Conservation (phyloP, 2,888 invertebrate species). For the Morinoia aosen region DNA sequence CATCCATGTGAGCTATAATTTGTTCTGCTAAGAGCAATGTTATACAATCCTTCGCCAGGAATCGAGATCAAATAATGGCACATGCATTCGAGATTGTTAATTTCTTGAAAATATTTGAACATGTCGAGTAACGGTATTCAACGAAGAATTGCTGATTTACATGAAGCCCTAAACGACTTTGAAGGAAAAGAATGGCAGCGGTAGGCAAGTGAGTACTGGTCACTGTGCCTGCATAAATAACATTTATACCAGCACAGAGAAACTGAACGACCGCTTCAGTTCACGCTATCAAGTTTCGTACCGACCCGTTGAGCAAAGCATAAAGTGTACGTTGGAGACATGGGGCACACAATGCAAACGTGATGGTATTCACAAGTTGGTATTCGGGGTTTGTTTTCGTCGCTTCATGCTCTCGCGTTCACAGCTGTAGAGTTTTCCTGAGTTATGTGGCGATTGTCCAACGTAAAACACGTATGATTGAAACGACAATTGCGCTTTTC, state of each 20-base stretch:
- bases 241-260: not conserved
- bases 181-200: not conserved
- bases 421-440: not conserved
- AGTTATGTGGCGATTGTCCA: not conserved
- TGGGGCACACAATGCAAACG: not conserved
- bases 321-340: not conserved
- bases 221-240: not conserved
- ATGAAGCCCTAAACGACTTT: not conserved
- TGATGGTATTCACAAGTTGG: not conserved
- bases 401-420: not conserved
- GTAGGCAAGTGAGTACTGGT: not conserved
- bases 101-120: not conserved
- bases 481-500: not conserved
- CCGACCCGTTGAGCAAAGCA: not conserved
- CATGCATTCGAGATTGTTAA: not conserved
- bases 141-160: not conserved
- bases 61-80: not conserved
- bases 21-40: not conserved
- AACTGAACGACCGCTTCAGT: not conserved
- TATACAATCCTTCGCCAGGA: not conserved
- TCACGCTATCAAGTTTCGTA: not conserved
- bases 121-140: not conserved
- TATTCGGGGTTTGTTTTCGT: not conserved
- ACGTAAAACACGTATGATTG: not conserved
- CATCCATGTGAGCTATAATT: not conserved